Base-by-base conservation (phyloP, 2,888 invertebrate species). In the Pristionchus maxplancki region DNA sequence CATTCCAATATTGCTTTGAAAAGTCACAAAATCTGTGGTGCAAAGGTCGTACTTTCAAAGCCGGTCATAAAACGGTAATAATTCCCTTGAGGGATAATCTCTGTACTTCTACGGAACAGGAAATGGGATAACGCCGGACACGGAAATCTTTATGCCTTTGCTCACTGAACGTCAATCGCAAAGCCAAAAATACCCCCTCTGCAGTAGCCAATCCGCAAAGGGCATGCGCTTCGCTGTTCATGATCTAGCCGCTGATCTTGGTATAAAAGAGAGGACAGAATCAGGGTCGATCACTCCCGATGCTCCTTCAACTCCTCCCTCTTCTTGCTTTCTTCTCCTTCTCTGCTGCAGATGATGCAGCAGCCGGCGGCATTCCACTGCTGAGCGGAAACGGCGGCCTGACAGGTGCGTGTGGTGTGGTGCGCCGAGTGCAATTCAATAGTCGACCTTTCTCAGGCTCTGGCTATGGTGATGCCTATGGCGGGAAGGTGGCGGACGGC, bases 391-490 rank as follows among this genome's bases (percentile, higher is more conserved):
- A 71, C 37, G 37, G 31, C 37, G 71, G 71, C 0, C 37, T 71
- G 20, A 71, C 71, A 71, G 71, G 71, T 71, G 15, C 28, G 31
- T 34, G 64, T 64, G 64, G 71, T 71, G 62, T 64, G 71, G 17
- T 37, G 37, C 24, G 20, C 20, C 34, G 67, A 71, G 71, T 71
- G 37, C 71, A 71, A 6, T 24, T 6, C 2, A 1, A 40, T 71
- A 20, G 24, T 34, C 37, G 71, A 71, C 37, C 20, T 71, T 71
- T 40, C 37, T 71, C 71, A 71, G 71, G 71, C 71, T n/a, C 37
- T 20, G 71, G 71, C 5, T 71, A 71, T 20, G 71, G 71, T 71
- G 71, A 71, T 8, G 71, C 37, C 2, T 71, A 71, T 37, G 71
- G 71, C 20, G 71, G 71, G 0, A 37, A 37, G 24, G 37, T 71